Conservation (phyloP, 1,140 invertebrate genomes). For the Caenorhabditis tropicalis region DNA sequence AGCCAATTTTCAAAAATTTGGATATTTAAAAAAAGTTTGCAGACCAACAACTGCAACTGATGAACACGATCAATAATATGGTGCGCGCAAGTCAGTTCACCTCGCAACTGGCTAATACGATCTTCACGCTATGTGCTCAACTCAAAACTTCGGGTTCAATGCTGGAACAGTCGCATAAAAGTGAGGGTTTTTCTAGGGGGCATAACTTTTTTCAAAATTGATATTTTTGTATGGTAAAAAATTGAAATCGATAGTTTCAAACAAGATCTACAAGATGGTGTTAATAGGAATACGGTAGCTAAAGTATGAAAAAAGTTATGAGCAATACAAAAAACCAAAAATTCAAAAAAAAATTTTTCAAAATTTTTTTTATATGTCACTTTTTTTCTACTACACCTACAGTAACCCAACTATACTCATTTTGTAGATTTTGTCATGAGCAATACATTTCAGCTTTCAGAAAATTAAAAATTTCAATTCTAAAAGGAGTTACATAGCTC, state of each 20-base stretch:
- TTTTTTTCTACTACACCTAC: too few relatives aligned
- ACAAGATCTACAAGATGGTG: too few relatives aligned
- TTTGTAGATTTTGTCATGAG: too few relatives aligned
- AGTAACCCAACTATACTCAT: too few relatives aligned
- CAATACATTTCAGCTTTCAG: too few relatives aligned
- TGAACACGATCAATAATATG: slow-evolving; percentile 62
- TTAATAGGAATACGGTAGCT: too few relatives aligned
- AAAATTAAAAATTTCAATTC: too few relatives aligned
- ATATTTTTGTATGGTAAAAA: not conserved
- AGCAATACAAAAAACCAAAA: too few relatives aligned
- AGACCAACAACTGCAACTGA: slow-evolving; percentile 64
- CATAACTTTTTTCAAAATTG: not conserved
- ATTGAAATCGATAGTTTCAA: not conserved
- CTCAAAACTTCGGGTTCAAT: slow-evolving; percentile 61
- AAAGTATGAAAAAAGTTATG: too few relatives aligned
- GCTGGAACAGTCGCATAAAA: slow-evolving; percentile 66
- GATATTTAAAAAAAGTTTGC: slow-evolving; percentile 31
- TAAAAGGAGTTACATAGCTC: too few relatives aligned
- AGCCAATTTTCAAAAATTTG: not conserved
- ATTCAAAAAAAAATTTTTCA: too few relatives aligned
- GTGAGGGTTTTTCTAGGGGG: slow-evolving; percentile 41
- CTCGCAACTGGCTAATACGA: slow-evolving; percentile 61
- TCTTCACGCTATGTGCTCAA: slow-evolving; percentile 62
- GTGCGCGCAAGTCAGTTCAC: slow-evolving; percentile 63
- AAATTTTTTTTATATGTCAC: too few relatives aligned